Evolutionary conservation across 1,140 invertebrate species (phyloP).

Genomic region (Rhopalosiphum maidis): DNA sequence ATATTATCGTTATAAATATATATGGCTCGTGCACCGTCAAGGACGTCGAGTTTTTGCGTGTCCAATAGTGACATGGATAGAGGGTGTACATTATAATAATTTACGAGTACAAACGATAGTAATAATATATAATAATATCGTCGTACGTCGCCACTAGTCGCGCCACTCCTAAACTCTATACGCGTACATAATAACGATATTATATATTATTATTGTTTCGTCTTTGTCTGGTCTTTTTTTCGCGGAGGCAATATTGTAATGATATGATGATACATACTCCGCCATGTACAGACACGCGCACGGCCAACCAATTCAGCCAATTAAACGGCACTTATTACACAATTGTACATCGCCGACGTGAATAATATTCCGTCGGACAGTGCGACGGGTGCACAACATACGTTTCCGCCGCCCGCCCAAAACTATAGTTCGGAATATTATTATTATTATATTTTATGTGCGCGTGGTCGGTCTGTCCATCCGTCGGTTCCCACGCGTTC

Average conservation of each 20-base stretch:
- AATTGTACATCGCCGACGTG: not conserved
- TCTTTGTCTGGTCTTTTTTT: not conserved
- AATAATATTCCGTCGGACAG: not conserved
- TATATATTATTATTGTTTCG: not conserved
- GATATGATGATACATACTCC: not conserved
- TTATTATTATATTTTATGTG: not conserved
- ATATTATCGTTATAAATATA: not conserved
- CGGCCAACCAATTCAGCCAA: conserved; percentile 30
- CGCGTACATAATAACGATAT: not conserved
- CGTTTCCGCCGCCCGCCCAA: not conserved
- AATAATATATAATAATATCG: conserved; percentile 8
- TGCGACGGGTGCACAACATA: not conserved
- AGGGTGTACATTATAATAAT: not conserved
- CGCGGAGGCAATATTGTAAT: not conserved
- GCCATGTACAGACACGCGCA: not conserved
- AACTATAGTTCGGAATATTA: not conserved
- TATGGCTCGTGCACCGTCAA: not conserved
- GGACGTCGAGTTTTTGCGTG: not conserved
- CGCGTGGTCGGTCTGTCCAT: not conserved
- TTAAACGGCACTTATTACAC: conserved; percentile 35
- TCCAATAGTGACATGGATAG: not conserved
- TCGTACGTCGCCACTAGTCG: not conserved
- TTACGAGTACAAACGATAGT: not conserved
- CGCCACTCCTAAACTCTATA: not conserved
- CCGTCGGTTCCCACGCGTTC: not conserved